Evolutionary conservation across 1,140 invertebrate genomes (phyloP).

Genomic region (Ditylenchus dipsaci): DNA sequence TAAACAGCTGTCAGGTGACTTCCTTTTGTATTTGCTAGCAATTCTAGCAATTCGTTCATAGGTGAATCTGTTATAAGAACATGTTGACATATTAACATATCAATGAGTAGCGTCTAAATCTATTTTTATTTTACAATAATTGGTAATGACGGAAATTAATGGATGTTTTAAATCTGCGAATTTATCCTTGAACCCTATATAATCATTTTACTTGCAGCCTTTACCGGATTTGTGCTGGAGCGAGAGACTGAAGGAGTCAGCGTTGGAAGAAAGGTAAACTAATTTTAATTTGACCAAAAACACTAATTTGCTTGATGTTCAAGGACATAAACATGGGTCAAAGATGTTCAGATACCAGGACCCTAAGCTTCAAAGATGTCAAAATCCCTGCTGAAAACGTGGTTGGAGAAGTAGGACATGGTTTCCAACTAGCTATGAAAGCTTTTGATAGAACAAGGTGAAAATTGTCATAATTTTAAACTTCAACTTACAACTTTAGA

Average conservation of each 20-base stretch:
- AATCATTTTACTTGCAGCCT: slow-evolving; percentile 67
- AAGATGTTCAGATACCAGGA: slow-evolving; percentile 85
- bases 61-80: too few species aligned
- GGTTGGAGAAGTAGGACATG: slow-evolving; percentile 38
- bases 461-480: neutral
- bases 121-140: too few species aligned
- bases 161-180: too few species aligned
- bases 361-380: slow-evolving; percentile 94
- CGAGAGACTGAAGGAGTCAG: slow-evolving; percentile 77
- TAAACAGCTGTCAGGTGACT: too few species aligned
- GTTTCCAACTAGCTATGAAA: slow-evolving; percentile 35
- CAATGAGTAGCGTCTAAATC: too few species aligned
- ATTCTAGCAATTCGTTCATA: too few species aligned
- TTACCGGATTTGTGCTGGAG: slow-evolving; percentile 93
- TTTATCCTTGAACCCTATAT: too few species aligned
- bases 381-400: slow-evolving; percentile 68
- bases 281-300: slow-evolving; percentile 11
- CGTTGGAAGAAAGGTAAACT: slow-evolving; percentile 73
- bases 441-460: slow-evolving; percentile 36
- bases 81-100: too few species aligned
- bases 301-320: slow-evolving; percentile 2
- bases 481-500: slow-evolving; percentile 1
- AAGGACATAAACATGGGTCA: slow-evolving; percentile 82
- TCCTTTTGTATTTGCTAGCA: too few species aligned
- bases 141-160: too few species aligned